Percentiles rank a stretch among this genome's conserved stretches.
Conservation (phyloP, 2,888 invertebrate genomes). For the Acanthoscelides obtectus region DNA sequence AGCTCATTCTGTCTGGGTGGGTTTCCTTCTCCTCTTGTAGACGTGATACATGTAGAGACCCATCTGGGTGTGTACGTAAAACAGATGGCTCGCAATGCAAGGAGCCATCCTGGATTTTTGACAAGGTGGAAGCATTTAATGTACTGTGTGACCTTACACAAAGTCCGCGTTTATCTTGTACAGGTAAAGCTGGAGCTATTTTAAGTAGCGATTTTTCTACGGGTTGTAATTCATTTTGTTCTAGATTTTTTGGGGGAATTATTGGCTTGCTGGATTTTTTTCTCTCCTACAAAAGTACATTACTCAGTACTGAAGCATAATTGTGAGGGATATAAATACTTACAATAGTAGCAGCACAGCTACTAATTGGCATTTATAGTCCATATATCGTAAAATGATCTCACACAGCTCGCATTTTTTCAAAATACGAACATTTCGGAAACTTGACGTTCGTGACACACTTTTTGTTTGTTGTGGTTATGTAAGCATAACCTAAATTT, state of each 20-base stretch:
- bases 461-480: constrained; percentile 28
- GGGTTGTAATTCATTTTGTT: constrained; percentile 26
- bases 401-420: neutral
- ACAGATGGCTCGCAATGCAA: constrained; percentile 24
- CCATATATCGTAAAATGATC: constrained; percentile 13
- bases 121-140: constrained; percentile 38
- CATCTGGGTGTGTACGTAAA: constrained; percentile 60
- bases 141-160: constrained; percentile 52
- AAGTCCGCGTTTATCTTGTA: constrained; percentile 31
- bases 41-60: constrained; percentile 64
- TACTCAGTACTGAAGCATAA: neutral
- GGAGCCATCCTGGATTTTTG: constrained; percentile 25
- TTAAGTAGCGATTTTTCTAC: constrained; percentile 39
- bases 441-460: constrained; percentile 26
- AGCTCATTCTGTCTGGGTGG: constrained; percentile 82
- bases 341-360: constrained; percentile 42
- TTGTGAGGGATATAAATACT: constrained; percentile 20
- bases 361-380: constrained; percentile 47
- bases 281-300: constrained; percentile 34
- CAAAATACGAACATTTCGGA: constrained; percentile 5
- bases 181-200: constrained; percentile 42
- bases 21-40: constrained; percentile 73
- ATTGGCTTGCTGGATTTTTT: constrained; percentile 34
- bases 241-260: constrained; percentile 27
- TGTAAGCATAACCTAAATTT: constrained; percentile 17